phyloP scores from a whole-genome alignment of 2,888 invertebrate species.

The Pyrochroa serraticornis region DNA sequence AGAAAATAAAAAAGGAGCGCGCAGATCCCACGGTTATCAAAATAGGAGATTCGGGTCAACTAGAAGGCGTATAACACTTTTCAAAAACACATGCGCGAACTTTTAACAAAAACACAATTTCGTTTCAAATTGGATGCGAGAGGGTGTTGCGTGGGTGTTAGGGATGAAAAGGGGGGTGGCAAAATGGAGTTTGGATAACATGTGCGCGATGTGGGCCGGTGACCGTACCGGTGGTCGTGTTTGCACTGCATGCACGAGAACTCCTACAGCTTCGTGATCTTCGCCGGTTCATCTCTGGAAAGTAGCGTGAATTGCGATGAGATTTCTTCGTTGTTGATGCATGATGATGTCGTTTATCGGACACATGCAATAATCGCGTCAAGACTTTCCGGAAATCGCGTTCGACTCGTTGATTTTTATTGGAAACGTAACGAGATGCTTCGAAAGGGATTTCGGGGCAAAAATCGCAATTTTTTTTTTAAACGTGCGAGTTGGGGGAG shows the following conservation, averaged over 20 bases:
- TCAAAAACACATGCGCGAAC: constrained; percentile 5
- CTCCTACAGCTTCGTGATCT: constrained; percentile 31
- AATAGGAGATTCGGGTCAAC: constrained; percentile 44
- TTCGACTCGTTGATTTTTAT: too few species aligned
- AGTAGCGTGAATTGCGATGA: constrained; percentile 27
- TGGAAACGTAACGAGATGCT: too few species aligned
- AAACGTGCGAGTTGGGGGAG: too few species aligned
- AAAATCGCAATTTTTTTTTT: too few species aligned
- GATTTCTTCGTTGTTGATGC: not conserved
- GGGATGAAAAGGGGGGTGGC: not conserved
- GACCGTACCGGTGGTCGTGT: constrained; percentile 43
- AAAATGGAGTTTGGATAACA: constrained; percentile 38
- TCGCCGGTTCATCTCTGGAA: constrained; percentile 33
- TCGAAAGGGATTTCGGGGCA: too few species aligned
- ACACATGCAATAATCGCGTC: too few species aligned
- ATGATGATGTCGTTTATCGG: too few species aligned
- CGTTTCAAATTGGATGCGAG: constrained; percentile 1
- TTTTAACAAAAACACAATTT: constrained; percentile 20
- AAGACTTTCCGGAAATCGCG: too few species aligned
- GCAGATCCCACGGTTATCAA: constrained; percentile 37
- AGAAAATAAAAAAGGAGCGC: constrained; percentile 14
- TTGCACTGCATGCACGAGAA: constrained; percentile 40
- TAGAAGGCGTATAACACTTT: constrained; percentile 36
- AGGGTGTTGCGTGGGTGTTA: not conserved
- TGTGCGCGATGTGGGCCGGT: constrained; percentile 44